A percentile compares a stretch with the other conserved stretches of the same genome.
These are phyloP conservation scores for Trichechus manatus DNA, from an alignment of 2,113 vertebrate genomes.

Conservation along the genomic window DNA sequence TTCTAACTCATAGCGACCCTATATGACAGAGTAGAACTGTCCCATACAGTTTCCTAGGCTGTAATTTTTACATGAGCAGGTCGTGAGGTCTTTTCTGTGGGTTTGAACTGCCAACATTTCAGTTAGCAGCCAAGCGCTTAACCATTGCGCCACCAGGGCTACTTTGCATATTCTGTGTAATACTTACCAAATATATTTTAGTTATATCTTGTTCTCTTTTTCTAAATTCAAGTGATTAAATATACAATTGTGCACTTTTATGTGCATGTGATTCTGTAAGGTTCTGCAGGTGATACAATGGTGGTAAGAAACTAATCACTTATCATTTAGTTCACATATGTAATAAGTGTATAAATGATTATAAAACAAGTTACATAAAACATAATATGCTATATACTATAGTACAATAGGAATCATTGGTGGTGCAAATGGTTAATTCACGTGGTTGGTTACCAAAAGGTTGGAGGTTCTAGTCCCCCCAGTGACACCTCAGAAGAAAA, in stretches of 20 bases:
- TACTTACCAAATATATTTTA: background rate
- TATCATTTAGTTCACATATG: background rate
- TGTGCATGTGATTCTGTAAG: background rate
- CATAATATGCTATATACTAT: background rate
- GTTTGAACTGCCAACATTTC: too few species aligned
- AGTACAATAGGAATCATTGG: background rate
- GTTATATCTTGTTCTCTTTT: background rate
- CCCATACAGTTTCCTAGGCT: background rate
- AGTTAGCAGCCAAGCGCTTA: too few species aligned
- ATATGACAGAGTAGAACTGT: background rate
- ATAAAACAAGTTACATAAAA: conserved; percentile 8
- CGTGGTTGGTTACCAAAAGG: too few species aligned
- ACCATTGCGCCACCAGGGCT: too few species aligned
- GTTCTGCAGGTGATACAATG: background rate
- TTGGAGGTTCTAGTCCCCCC: too few species aligned
- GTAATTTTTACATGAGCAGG: background rate
- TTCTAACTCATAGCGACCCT: too few species aligned
- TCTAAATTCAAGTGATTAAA: conserved; percentile 5
- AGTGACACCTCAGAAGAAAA: too few species aligned
- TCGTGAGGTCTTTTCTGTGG: background rate
- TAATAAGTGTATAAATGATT: background rate
- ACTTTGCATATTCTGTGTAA: background rate
- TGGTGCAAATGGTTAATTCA: too few species aligned
- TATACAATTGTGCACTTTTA: background rate
- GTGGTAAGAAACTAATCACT: background rate